phyloP scores from a whole-genome alignment of 2,888 invertebrate species.

The Chrysina gloriosa region DNA sequence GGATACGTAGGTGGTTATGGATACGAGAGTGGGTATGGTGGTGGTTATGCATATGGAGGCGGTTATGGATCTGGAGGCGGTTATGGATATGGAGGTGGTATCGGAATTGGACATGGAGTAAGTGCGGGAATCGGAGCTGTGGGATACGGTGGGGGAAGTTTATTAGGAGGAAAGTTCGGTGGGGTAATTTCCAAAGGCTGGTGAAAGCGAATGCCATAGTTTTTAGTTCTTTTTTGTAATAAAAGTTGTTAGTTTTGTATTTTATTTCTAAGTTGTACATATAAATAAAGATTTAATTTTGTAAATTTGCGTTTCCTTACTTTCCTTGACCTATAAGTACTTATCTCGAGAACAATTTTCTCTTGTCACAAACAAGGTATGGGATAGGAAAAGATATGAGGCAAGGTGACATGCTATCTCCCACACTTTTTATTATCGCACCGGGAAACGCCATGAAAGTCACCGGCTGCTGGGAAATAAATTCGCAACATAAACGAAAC shows the following conservation, averaged over 20 bases:
- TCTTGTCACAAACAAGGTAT: no score
- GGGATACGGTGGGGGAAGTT: constrained; percentile 73
- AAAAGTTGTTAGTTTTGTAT: neutral
- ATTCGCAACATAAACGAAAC: no score
- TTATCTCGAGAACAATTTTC: no score
- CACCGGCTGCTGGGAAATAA: no score
- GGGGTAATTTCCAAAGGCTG: constrained; percentile 28
- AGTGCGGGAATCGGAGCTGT: constrained; percentile 24
- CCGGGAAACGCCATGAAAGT: no score
- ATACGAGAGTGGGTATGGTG: constrained; percentile 6
- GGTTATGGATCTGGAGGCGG: constrained; percentile 24
- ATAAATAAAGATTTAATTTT: constrained; percentile 24
- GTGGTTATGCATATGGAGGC: constrained; percentile 5
- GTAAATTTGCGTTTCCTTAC: neutral
- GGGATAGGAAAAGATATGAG: no score
- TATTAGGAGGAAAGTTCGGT: constrained; percentile 65
- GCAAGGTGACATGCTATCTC: no score
- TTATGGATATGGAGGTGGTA: constrained; percentile 45
- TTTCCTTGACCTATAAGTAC: neutral
- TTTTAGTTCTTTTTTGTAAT: neutral
- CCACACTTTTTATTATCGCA: no score
- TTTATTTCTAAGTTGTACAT: constrained; percentile 10
- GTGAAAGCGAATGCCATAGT: constrained; percentile 21
- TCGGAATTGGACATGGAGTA: constrained; percentile 27
- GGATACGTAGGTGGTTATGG: constrained; percentile 22